phyloP scores from a whole-genome alignment of 2,113 vertebrate genomes.

The Oryzias javanicus region DNA sequence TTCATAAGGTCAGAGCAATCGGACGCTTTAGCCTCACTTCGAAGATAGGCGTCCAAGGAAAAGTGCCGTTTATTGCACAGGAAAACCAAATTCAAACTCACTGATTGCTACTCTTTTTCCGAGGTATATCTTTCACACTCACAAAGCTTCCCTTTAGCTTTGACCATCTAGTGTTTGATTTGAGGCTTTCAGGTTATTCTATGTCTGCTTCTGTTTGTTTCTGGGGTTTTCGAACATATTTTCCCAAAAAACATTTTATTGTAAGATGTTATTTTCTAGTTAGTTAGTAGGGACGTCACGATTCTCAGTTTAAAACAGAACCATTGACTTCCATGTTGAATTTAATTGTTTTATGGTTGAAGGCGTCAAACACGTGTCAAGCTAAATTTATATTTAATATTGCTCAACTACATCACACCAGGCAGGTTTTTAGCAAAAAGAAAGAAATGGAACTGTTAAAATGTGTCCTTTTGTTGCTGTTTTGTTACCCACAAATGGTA shows the following conservation, averaged over 20 bases:
- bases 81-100: neutral
- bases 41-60: constrained; percentile 15
- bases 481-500: too few relatives aligned
- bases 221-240: constrained; percentile 53
- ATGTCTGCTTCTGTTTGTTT: constrained; percentile 29
- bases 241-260: constrained; percentile 46
- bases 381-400: too few relatives aligned
- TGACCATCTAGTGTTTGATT: constrained; percentile 12
- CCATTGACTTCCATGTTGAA: too few relatives aligned
- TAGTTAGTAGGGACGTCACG: constrained; percentile 49
- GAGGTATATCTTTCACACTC: constrained; percentile 15
- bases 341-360: too few relatives aligned
- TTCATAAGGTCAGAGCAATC: constrained; percentile 36
- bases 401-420: too few relatives aligned
- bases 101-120: constrained; percentile 3
- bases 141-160: constrained; percentile 13
- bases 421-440: too few relatives aligned
- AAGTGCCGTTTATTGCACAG: neutral
- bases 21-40: constrained; percentile 23
- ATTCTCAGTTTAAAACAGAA: too few relatives aligned
- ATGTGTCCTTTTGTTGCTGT: too few relatives aligned
- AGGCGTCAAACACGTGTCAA: too few relatives aligned
- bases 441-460: too few relatives aligned
- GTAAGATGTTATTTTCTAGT: constrained; percentile 55
- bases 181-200: neutral